A percentile compares a stretch with the other conserved stretches of the same genome.
phyloP scores from a whole-genome alignment of 64 coral and sea anemone genomes.

The Anthopleura sola region DNA sequence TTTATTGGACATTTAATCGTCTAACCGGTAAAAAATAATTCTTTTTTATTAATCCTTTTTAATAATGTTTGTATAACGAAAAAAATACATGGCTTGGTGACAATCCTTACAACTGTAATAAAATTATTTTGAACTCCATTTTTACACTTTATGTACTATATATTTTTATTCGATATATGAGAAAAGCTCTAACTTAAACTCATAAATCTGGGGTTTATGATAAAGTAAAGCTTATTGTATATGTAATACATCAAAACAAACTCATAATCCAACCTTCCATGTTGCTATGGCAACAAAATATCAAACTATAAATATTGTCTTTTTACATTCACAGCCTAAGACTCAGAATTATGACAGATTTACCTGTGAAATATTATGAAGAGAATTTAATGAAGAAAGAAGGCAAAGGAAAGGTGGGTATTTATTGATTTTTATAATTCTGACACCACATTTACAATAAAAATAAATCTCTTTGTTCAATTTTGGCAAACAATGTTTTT shows the following conservation, averaged over 20 bases:
- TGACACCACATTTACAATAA: too few relatives aligned
- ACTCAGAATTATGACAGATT: not conserved
- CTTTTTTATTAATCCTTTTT: too few relatives aligned
- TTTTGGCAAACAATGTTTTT: too few relatives aligned
- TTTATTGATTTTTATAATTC: too few relatives aligned
- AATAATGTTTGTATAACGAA: too few relatives aligned
- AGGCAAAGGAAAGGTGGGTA: conserved; percentile 61
- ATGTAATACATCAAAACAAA: not conserved
- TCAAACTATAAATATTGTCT: not conserved
- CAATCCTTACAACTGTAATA: too few relatives aligned
- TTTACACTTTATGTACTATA: too few relatives aligned
- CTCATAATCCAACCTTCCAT: not conserved
- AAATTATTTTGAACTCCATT: too few relatives aligned
- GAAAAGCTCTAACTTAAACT: not conserved
- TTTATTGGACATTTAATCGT: too few relatives aligned
- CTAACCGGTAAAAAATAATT: too few relatives aligned
- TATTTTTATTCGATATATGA: not conserved
- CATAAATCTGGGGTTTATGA: not conserved
- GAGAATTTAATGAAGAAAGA: conserved; percentile 79
- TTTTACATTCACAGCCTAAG: not conserved
- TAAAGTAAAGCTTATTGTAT: not conserved
- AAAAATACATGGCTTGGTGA: too few relatives aligned
- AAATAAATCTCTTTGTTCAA: too few relatives aligned
- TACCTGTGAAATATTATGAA: conserved; percentile 70
- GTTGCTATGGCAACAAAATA: conserved; percentile 10